phyloP scores from a whole-genome alignment of 2,888 invertebrate species.

The Chloroclysta siterata region DNA sequence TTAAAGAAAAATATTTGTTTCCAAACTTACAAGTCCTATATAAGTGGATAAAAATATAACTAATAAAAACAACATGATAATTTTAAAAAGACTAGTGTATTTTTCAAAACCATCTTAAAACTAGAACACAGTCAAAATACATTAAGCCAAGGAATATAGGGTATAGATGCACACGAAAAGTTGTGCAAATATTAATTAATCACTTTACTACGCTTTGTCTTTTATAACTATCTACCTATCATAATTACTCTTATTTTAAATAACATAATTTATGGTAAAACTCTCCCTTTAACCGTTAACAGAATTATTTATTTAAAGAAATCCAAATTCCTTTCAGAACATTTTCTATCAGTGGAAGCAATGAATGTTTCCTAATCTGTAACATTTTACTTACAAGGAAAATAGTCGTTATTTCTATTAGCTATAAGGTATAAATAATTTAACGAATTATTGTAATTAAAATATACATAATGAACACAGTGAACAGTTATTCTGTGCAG shows the following conservation, averaged over 20 bases:
- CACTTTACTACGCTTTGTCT: constrained; percentile 6
- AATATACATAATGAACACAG: constrained; percentile 62
- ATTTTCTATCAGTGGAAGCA: too few relatives aligned
- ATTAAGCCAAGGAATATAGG: constrained; percentile 46
- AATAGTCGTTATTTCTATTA: not conserved
- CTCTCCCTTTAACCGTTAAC: too few relatives aligned
- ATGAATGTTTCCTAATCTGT: too few relatives aligned
- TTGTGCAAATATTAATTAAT: constrained; percentile 45
- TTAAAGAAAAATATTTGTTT: too few relatives aligned
- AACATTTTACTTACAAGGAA: not conserved
- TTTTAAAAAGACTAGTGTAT: constrained; percentile 58
- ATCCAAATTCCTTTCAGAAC: too few relatives aligned
- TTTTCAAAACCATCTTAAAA: constrained; percentile 52
- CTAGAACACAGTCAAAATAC: constrained; percentile 42
- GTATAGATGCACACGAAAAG: constrained; percentile 44
- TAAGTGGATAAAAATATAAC: too few relatives aligned
- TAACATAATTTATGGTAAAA: not conserved
- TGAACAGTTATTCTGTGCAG: constrained; percentile 61
- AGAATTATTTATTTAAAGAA: too few relatives aligned
- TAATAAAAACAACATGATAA: constrained; percentile 31
- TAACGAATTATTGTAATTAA: not conserved
- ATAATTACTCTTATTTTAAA: not conserved
- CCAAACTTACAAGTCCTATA: too few relatives aligned
- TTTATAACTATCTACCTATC: constrained; percentile 1
- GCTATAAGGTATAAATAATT: not conserved